phyloP scores from a whole-genome alignment of 92 coral and sea anemone genomes.

The Montipora capitata region DNA sequence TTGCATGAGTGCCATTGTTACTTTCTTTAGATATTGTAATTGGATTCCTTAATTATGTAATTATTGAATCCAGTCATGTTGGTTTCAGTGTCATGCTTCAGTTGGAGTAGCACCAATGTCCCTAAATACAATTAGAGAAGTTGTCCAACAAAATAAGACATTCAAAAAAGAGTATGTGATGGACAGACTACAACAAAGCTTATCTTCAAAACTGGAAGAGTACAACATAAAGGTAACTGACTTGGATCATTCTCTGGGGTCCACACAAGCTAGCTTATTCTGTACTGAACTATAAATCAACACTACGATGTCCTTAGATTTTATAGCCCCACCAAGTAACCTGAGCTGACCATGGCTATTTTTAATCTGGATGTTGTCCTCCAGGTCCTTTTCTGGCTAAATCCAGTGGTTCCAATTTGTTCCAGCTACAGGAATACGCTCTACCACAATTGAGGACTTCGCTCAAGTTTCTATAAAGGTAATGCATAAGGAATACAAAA shows the following conservation, averaged over 20 bases:
- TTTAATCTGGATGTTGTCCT: too few relatives aligned
- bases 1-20: background rate
- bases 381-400: too few relatives aligned
- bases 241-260: too few relatives aligned
- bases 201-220: background rate
- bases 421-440: conserved; percentile 2
- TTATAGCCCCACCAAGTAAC: too few relatives aligned
- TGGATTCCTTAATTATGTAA: background rate
- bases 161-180: background rate
- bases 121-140: background rate
- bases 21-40: background rate
- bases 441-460: background rate
- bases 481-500: background rate
- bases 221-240: background rate
- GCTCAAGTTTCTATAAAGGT: conserved; percentile 26
- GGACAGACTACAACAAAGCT: background rate
- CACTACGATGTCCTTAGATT: too few relatives aligned
- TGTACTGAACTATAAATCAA: too few relatives aligned
- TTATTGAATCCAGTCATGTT: background rate
- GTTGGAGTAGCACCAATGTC: background rate
- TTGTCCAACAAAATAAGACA: background rate
- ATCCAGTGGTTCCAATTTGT: too few relatives aligned
- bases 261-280: too few relatives aligned
- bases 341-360: too few relatives aligned
- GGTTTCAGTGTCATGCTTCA: conserved; percentile 19